These are phyloP conservation scores for Gerris lacustris DNA, from an alignment of 2,888 invertebrate species.

Conservation along the genomic window DNA sequence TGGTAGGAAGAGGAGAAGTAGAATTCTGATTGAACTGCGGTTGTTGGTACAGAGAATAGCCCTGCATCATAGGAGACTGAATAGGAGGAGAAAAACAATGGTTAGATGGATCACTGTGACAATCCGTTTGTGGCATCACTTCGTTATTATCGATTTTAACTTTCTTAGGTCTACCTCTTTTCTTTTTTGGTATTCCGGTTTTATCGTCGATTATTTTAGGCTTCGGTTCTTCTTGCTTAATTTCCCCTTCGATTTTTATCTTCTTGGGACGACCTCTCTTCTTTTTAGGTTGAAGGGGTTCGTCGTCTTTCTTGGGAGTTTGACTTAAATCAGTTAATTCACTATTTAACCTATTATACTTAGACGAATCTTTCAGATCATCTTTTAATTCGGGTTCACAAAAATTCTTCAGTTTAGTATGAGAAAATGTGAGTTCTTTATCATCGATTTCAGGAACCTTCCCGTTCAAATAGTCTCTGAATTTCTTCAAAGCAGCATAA, in stretches of 20 bases:
- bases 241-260: constrained; percentile 51
- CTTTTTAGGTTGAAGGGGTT: constrained; percentile 54
- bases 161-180: constrained; percentile 78
- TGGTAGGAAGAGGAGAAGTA: constrained; percentile 32
- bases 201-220: constrained; percentile 26
- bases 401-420: constrained; percentile 53
- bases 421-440: constrained; percentile 72
- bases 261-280: constrained; percentile 81
- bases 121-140: constrained; percentile 27
- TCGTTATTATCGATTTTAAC: constrained; percentile 41
- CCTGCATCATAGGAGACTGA: constrained; percentile 39
- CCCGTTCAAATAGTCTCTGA: constrained; percentile 86
- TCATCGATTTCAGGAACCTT: constrained; percentile 72
- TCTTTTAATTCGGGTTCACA: constrained; percentile 46
- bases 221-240: constrained; percentile 34
- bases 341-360: constrained; percentile 20
- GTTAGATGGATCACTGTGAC: constrained; percentile 38
- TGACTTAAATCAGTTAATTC: constrained; percentile 34
- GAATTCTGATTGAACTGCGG: constrained; percentile 31
- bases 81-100: constrained; percentile 43
- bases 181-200: constrained; percentile 60
- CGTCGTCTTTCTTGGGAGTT: constrained; percentile 37
- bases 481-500: constrained; percentile 88
- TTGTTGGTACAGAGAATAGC: constrained; percentile 30
- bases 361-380: constrained; percentile 32